phyloP scores from a whole-genome alignment of 2,888 invertebrate species.

The Machimus atricapillus region DNA sequence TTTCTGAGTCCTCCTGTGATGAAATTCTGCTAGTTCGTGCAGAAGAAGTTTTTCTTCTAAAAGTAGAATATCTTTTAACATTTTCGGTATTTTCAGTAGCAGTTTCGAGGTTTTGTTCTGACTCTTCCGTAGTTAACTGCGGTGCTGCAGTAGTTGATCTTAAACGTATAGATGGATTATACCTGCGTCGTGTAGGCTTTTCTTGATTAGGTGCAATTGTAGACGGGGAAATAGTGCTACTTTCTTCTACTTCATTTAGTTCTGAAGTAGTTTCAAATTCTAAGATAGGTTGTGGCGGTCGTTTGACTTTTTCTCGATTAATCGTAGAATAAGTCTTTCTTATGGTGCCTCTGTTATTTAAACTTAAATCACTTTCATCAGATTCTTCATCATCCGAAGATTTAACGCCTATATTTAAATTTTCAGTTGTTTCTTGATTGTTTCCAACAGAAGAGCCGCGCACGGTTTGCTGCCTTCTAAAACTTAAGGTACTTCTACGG shows the following conservation, averaged over 20 bases:
- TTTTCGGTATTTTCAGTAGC: neutral
- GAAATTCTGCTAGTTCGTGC: neutral
- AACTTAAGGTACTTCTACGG: neutral
- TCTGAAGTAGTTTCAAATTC: neutral
- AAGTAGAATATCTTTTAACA: neutral
- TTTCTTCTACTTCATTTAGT: neutral
- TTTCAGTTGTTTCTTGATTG: neutral
- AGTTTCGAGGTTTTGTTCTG: neutral
- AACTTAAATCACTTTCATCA: neutral
- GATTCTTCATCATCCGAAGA: neutral
- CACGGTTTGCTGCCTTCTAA: neutral
- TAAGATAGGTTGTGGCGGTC: neutral
- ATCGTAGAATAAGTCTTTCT: neutral
- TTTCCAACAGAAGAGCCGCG: neutral
- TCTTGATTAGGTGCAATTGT: neutral
- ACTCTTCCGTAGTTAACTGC: neutral
- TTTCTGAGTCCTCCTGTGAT: neutral
- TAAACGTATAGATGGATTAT: neutral
- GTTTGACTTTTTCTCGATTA: neutral
- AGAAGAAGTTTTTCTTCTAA: neutral
- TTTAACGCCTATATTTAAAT: neutral
- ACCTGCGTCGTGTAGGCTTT: neutral
- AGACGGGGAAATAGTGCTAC: neutral
- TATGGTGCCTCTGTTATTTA: neutral
- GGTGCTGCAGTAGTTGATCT: neutral